Evolutionary conservation across 2,888 invertebrate genomes (phyloP).

Genomic region (Pelosia muscerda): DNA sequence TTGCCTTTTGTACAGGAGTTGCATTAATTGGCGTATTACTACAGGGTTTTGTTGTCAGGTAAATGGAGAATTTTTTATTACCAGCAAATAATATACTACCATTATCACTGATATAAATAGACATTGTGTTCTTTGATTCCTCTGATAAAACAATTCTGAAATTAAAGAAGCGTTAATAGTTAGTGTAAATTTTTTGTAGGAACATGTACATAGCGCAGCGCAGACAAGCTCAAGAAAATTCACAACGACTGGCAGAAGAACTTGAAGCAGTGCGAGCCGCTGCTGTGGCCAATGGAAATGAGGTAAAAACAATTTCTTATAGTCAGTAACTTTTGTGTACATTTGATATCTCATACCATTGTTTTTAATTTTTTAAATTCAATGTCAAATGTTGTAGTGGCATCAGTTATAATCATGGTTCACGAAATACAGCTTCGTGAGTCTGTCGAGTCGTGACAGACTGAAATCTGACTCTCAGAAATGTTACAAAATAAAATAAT

Average conservation of each 20-base stretch:
- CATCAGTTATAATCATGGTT: too few species aligned
- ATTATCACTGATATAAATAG: not conserved
- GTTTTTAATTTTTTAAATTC: too few species aligned
- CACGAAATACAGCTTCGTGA: too few species aligned
- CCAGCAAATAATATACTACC: not conserved
- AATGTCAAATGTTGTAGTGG: too few species aligned
- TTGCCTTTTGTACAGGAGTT: slow-evolving; percentile 85
- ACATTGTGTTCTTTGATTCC: not conserved
- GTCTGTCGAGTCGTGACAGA: too few species aligned
- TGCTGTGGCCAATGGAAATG: slow-evolving; percentile 86
- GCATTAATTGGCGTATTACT: slow-evolving; percentile 86
- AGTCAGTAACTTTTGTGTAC: not conserved
- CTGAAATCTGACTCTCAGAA: too few species aligned
- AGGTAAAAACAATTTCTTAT: slow-evolving; percentile 63
- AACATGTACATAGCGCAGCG: slow-evolving; percentile 83
- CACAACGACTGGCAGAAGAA: slow-evolving; percentile 80
- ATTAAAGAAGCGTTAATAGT: not conserved
- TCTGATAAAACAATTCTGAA: not conserved
- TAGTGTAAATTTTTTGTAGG: slow-evolving; percentile 64
- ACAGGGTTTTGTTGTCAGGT: slow-evolving; percentile 89
- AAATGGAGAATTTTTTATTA: slow-evolving; percentile 31
- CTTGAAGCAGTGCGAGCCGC: slow-evolving; percentile 82
- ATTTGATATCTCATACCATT: too few species aligned
- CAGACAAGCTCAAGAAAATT: slow-evolving; percentile 77
- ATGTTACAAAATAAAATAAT: too few species aligned